These are phyloP conservation scores for Zaprionus inermis DNA, from an alignment of 1,140 invertebrate species.

Conservation along the genomic window DNA sequence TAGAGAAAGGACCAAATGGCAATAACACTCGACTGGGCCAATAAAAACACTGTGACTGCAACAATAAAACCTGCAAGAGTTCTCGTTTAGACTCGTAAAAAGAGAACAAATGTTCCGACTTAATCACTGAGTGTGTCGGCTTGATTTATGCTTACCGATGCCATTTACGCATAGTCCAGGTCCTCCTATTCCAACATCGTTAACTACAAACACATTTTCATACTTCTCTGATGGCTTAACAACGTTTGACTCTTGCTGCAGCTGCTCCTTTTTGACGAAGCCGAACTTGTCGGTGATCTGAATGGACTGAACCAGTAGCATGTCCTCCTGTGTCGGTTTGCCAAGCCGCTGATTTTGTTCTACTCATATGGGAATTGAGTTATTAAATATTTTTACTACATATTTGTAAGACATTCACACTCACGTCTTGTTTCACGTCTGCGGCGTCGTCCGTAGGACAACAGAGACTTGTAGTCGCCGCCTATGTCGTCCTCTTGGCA, in stretches of 20 bases:
- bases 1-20: conserved; percentile 93
- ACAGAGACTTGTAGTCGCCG: conserved; percentile 91
- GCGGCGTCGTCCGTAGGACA: conserved; percentile 89
- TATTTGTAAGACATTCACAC: conserved; percentile 8
- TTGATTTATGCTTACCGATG: conserved; percentile 60
- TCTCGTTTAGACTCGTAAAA: conserved; percentile 15
- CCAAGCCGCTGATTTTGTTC: conserved; percentile 4
- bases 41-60: conserved; percentile 91
- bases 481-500: conserved; percentile 92
- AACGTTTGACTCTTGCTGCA: conserved; percentile 40
- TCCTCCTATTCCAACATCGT: conserved; percentile 83
- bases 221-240: conserved; percentile 61
- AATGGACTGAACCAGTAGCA: conserved; percentile 94
- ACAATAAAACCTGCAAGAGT: conserved; percentile 88
- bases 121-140: background rate
- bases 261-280: conserved; percentile 86
- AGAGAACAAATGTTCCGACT: background rate
- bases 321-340: conserved; percentile 86
- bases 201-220: conserved; percentile 86
- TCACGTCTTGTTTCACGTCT: conserved; percentile 54
- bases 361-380: background rate
- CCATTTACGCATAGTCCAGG: conserved; percentile 90
- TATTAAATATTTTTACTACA: background rate
- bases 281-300: conserved; percentile 96
- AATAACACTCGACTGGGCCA: conserved; percentile 92